These are phyloP conservation scores for Melanostoma scalare DNA, from an alignment of 2,888 invertebrate genomes.

Conservation along the genomic window DNA sequence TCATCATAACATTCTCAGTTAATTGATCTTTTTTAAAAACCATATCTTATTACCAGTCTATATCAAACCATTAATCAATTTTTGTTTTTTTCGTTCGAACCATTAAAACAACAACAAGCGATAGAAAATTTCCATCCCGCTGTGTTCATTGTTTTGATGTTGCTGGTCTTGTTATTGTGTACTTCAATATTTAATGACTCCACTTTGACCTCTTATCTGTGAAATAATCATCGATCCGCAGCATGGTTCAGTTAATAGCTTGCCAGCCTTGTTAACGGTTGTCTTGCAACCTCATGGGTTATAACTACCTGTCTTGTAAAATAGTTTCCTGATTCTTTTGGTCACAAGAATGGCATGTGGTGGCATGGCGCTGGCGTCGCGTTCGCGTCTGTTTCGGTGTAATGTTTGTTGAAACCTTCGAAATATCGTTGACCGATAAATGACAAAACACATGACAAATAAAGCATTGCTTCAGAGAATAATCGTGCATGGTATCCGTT, in stretches of 20 bases:
- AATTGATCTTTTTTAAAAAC: slow-evolving; percentile 19
- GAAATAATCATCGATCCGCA: slow-evolving; percentile 41
- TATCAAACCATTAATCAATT: slow-evolving; percentile 55
- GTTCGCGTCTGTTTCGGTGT: background rate
- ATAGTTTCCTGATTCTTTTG: slow-evolving; percentile 14
- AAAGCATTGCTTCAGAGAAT: no score
- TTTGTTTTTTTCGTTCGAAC: slow-evolving; percentile 10
- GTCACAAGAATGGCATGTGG: slow-evolving; percentile 33
- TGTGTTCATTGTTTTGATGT: slow-evolving; percentile 38
- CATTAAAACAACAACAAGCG: slow-evolving; percentile 26
- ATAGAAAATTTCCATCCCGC: slow-evolving; percentile 20
- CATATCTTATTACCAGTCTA: slow-evolving; percentile 18
- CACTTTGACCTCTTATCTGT: slow-evolving; percentile 59
- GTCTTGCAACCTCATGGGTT: slow-evolving; percentile 27
- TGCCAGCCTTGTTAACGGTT: slow-evolving; percentile 47
- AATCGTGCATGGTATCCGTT: no score
- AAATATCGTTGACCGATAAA: background rate
- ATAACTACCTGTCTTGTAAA: slow-evolving; percentile 66
- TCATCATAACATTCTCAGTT: slow-evolving; percentile 6
- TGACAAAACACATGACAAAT: no score
- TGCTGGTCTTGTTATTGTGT: slow-evolving; percentile 5
- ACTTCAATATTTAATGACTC: slow-evolving; percentile 60
- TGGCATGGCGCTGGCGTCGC: background rate
- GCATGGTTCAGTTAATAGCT: slow-evolving; percentile 58
- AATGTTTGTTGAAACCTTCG: slow-evolving; percentile 27